Percentiles rank a stretch among this genome's conserved stretches.
Conservation (phyloP, 2,113 vertebrate genomes). For the Limanda limanda region DNA sequence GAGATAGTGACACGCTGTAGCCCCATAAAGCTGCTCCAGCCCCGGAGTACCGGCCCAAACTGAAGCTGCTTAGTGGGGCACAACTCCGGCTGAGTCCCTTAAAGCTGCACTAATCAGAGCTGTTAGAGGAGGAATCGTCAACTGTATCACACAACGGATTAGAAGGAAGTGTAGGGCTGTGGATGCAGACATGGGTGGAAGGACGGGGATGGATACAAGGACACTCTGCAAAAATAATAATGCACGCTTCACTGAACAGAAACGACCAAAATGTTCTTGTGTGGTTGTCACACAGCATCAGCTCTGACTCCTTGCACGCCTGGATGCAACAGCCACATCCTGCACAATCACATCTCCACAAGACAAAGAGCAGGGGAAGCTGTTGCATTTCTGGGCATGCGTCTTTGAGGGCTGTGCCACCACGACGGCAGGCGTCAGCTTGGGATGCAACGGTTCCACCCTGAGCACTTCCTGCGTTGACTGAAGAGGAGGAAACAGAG, state of each 20-base stretch:
- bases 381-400: constrained; percentile 72
- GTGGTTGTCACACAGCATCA: constrained; percentile 17
- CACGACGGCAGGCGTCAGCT: constrained; percentile 60
- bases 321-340: constrained; percentile 39
- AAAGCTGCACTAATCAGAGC: constrained; percentile 78
- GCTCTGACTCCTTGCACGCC: constrained; percentile 22
- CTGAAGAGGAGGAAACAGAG: constrained; percentile 34
- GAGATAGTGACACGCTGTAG: constrained; percentile 61
- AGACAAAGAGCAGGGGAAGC: constrained; percentile 77
- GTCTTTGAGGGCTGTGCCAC: constrained; percentile 35
- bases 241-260: neutral
- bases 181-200: neutral
- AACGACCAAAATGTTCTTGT: neutral
- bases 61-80: constrained; percentile 73
- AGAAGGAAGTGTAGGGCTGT: constrained; percentile 31
- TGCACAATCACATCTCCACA: no score
- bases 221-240: neutral
- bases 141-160: constrained; percentile 54
- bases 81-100: constrained; percentile 69
- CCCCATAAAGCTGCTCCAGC: constrained; percentile 57
- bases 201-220: neutral
- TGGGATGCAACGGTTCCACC: constrained; percentile 57
- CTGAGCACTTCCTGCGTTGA: constrained; percentile 33
- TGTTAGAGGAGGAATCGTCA: constrained; percentile 58
- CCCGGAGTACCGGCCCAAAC: constrained; percentile 31